Percentiles rank a stretch among this genome's conserved stretches.
Evolutionary conservation across 2,113 vertebrate genomes (phyloP).

Genomic region (Suricata suricatta): DNA sequence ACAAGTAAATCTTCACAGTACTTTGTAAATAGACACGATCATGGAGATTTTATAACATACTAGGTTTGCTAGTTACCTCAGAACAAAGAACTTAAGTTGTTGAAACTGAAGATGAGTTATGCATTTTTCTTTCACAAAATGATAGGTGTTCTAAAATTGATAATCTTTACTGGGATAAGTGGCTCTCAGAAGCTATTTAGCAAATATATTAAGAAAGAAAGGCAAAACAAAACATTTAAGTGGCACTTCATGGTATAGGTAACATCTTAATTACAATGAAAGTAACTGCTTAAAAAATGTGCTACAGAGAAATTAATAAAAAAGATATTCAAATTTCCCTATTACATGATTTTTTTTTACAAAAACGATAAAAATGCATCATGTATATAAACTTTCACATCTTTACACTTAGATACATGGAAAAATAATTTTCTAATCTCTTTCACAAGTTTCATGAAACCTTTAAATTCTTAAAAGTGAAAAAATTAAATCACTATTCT

Average conservation of each 20-base stretch:
- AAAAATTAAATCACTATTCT: constrained; percentile 11
- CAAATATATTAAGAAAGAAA: not conserved
- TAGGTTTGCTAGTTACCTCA: constrained; percentile 13
- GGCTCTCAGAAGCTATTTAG: not conserved
- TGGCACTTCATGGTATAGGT: not conserved
- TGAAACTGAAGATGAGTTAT: constrained; percentile 17
- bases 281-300: not conserved
- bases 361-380: not conserved
- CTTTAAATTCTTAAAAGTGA: constrained; percentile 32
- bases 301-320: not conserved
- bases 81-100: not conserved
- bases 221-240: not conserved
- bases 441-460: constrained; percentile 8
- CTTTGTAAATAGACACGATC: not conserved
- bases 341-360: not conserved
- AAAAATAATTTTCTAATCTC: not conserved
- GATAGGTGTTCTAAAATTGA: not conserved
- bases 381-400: not conserved
- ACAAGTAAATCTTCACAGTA: not conserved
- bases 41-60: not conserved
- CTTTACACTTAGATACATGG: constrained; percentile 6
- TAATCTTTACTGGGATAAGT: not conserved
- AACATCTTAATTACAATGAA: not conserved
- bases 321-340: not conserved
- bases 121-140: constrained; percentile 36